Percentiles rank a stretch among this genome's conserved stretches.
Conservation (phyloP, 2,797 vertebrate species). For the Halcyon leucocephala region DNA sequence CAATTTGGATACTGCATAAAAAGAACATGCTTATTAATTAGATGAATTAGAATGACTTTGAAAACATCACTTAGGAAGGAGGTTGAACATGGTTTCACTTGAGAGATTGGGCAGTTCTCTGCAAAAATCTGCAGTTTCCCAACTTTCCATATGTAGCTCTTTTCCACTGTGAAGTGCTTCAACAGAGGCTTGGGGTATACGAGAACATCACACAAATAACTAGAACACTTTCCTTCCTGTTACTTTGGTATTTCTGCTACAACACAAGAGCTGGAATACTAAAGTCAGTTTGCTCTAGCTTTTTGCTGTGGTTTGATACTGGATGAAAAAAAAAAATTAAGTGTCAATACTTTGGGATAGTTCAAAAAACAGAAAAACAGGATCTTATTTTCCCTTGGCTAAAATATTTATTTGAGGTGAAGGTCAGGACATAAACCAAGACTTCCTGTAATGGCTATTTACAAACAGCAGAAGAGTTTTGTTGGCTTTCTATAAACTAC, state of each 20-base stretch:
- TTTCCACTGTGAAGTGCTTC: not conserved
- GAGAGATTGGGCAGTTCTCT: not conserved
- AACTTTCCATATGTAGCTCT: not conserved
- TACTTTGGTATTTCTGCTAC: constrained; percentile 2
- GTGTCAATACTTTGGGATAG: not conserved
- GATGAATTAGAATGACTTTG: not conserved
- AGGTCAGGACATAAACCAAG: not conserved
- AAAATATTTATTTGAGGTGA: not conserved
- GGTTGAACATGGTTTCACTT: not conserved
- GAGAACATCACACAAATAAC: not conserved
- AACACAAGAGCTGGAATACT: not conserved
- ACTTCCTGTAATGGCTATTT: not conserved
- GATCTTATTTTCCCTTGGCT: not conserved
- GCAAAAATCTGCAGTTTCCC: not conserved
- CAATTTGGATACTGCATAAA: not conserved
- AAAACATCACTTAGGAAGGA: constrained; percentile 10
- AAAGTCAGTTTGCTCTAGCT: constrained; percentile 2
- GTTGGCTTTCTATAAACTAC: not conserved
- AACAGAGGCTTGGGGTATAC: not conserved
- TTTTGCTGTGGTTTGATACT: not conserved
- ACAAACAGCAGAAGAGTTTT: not conserved
- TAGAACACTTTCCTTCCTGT: not conserved
- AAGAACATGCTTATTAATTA: constrained; percentile 19
- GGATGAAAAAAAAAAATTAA: not conserved
- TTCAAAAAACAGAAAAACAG: constrained; percentile 11